Evolutionary conservation across 2,113 vertebrate species (phyloP).

Genomic region (Tragulus kanchil): DNA sequence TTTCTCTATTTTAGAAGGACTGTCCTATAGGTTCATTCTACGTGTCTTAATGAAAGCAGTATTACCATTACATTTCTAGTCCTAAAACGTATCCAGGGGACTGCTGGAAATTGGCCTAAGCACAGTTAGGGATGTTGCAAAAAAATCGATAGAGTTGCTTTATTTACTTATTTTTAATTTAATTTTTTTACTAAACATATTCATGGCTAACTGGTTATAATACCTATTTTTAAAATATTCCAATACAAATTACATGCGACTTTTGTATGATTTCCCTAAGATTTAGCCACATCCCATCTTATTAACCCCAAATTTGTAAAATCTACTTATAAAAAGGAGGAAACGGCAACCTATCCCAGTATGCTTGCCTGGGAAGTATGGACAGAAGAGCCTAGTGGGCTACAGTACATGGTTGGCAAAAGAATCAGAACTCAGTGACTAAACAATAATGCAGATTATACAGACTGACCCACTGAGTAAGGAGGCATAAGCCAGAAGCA

Average conservation of each 20-base stretch:
- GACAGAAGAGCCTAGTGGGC: background rate
- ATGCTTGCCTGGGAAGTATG: background rate
- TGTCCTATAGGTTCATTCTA: background rate
- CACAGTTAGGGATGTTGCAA: background rate
- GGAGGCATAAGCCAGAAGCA: background rate
- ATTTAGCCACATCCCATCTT: background rate
- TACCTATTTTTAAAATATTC: background rate
- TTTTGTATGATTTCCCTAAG: background rate
- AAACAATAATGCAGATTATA: background rate
- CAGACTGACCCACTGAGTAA: background rate
- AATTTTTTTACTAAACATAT: background rate
- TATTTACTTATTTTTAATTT: background rate
- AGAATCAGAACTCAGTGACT: background rate
- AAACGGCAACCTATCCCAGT: background rate
- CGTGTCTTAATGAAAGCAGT: background rate
- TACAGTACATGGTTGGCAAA: background rate
- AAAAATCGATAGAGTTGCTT: background rate
- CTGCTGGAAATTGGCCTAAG: background rate
- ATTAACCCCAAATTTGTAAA: slow-evolving; percentile 29
- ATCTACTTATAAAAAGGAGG: background rate
- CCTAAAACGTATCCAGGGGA: background rate
- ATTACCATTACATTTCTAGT: background rate
- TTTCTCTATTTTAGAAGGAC: background rate
- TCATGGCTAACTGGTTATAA: background rate
- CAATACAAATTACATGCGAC: background rate